Percentiles rank a stretch among this genome's conserved stretches.
Evolutionary conservation across 2,797 vertebrate genomes (phyloP).

Genomic region (Microchirus variegatus): DNA sequence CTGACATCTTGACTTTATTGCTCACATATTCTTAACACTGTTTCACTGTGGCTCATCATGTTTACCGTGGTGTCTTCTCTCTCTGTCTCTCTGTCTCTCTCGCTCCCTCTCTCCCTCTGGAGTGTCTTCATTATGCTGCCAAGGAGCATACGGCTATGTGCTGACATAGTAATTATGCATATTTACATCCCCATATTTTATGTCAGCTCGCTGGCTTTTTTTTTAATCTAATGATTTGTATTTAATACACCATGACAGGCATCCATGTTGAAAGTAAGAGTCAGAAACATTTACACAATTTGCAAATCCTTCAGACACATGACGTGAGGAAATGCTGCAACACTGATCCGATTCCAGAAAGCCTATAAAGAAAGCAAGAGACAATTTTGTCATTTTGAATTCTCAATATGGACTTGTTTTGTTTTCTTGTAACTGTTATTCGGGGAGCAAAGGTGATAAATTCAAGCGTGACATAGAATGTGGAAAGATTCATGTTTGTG

Average conservation of each 20-base stretch:
- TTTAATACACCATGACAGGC: slow-evolving; percentile 21
- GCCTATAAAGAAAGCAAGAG: background rate
- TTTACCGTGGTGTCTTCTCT: too few species aligned
- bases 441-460: background rate
- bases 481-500: background rate
- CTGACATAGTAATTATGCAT: slow-evolving; percentile 68
- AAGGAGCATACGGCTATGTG: slow-evolving; percentile 62
- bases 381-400: background rate
- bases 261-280: slow-evolving; percentile 15
- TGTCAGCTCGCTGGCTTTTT: slow-evolving; percentile 29
- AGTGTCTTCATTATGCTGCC: slow-evolving; percentile 58
- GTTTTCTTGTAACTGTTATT: background rate
- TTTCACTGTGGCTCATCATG: slow-evolving; percentile 4
- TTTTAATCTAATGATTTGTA: slow-evolving; percentile 16
- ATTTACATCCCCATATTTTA: slow-evolving; percentile 46
- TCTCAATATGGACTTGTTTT: background rate
- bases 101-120: slow-evolving; percentile 8
- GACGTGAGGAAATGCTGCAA: slow-evolving; percentile 7
- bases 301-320: slow-evolving; percentile 10
- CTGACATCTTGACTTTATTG: background rate
- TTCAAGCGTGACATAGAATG: background rate
- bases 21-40: background rate
- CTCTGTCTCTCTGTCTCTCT: slow-evolving; percentile 4
- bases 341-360: background rate
- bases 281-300: slow-evolving; percentile 24